Evolutionary conservation across 2,888 invertebrate species (phyloP).

Genomic region (Philereme transversata): DNA sequence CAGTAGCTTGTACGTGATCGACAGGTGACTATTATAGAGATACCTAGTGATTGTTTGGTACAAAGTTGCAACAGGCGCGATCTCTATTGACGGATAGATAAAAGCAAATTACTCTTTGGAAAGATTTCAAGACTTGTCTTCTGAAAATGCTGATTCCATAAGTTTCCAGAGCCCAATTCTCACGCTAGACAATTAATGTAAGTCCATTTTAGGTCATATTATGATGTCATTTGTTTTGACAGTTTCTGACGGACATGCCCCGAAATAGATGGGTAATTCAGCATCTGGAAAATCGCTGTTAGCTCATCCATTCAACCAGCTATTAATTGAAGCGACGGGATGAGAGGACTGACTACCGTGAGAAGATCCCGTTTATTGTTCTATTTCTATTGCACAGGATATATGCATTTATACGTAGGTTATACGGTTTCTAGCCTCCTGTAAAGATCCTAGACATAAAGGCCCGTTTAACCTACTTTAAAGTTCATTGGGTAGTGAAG

Average conservation of each 20-base stretch:
- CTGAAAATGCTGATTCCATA: not conserved
- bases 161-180: not conserved
- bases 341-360: conserved; percentile 48
- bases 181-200: too few relatives aligned
- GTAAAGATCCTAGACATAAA: conserved; percentile 38
- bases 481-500: conserved; percentile 35
- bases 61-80: conserved; percentile 8
- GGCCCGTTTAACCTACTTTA: conserved; percentile 54
- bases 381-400: conserved; percentile 38
- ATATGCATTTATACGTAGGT: too few relatives aligned
- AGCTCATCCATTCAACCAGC: conserved; percentile 40
- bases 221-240: too few relatives aligned
- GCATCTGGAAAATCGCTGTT: conserved; percentile 30
- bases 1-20: conserved; percentile 17
- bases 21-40: conserved; percentile 4
- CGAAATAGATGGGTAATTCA: too few relatives aligned
- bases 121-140: not conserved
- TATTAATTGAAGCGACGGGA: conserved; percentile 48
- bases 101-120: not conserved
- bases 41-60: conserved; percentile 6
- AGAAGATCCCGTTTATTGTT: conserved; percentile 59
- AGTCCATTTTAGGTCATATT: too few relatives aligned
- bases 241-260: not conserved
- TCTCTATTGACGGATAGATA: not conserved
- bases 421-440: conserved; percentile 31